Conservation (phyloP, 2,888 invertebrate species). For the Malthinus flaveolus region DNA sequence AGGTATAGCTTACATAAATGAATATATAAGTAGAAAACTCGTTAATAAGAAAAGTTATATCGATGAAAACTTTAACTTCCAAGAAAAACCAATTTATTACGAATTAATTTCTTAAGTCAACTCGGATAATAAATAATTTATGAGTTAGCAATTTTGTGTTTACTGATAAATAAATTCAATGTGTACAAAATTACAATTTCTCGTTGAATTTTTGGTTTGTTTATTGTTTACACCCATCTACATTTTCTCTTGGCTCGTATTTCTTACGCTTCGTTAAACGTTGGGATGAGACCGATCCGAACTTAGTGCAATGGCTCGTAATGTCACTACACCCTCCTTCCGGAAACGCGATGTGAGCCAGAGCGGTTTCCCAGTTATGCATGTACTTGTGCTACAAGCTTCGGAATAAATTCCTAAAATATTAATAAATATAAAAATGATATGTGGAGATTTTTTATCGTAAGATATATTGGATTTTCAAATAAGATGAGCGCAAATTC, state of each 20-base stretch:
- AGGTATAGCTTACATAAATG: too few species aligned
- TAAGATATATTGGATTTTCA: slow-evolving; percentile 6
- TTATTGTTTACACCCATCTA: slow-evolving; percentile 27
- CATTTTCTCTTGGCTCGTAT: slow-evolving; percentile 17
- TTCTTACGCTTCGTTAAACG: slow-evolving; percentile 28
- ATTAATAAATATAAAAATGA: slow-evolving; percentile 16
- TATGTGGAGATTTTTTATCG: slow-evolving; percentile 13
- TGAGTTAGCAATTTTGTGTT: too few species aligned
- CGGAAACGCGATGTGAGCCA: slow-evolving; percentile 19
- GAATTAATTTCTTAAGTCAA: too few species aligned
- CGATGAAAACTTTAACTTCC: too few species aligned
- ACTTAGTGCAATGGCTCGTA: slow-evolving; percentile 27
- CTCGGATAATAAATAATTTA: too few species aligned
- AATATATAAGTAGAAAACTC: too few species aligned
- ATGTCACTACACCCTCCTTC: slow-evolving; percentile 25
- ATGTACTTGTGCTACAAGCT: slow-evolving; percentile 3
- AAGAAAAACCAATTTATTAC: too few species aligned
- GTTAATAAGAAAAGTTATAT: too few species aligned
- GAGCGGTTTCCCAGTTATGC: slow-evolving; percentile 13
- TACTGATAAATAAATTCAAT: not conserved
- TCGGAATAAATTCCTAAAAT: slow-evolving; percentile 13
- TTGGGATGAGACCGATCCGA: slow-evolving; percentile 19
- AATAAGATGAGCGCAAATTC: slow-evolving; percentile 6
- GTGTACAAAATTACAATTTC: slow-evolving; percentile 2
- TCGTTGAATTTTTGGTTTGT: slow-evolving; percentile 22